Base-by-base conservation (phyloP, 2,888 invertebrate genomes). In the Cephus spinipes region DNA sequence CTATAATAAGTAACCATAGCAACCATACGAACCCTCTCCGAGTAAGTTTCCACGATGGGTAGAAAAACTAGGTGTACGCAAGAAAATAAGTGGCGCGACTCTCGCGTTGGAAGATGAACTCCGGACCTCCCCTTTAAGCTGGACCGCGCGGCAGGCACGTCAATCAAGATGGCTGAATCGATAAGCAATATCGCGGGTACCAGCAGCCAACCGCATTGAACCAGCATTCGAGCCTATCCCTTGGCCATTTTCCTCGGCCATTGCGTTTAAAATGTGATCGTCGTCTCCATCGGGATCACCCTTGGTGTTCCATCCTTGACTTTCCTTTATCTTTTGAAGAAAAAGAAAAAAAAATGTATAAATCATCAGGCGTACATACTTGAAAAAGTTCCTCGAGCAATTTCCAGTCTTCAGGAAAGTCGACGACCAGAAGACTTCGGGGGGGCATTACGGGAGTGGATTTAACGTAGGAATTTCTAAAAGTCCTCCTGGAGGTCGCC, bases 151-250 rank as follows among this genome's bases (percentile, higher is more conserved):
- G n/a, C 15, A 32, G 69, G 83, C 79, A 82, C 81, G 86, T 85
- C 85, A 83, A 83, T 87, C 86, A 84, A 85, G 83, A 79, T 73
- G 75, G 77, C 81, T 79, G 82, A 87, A 88, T 87, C 87, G 87
- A 88, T 87, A 87, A 87, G 86, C 86, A 86, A 88, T 88, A 87
- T 85, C 84, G 83, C 79, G 82, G 85, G 81, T 23, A 55, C 23
- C 55, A 23, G 55, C 55, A 55, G 55, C 55, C 55, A 55, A 55
- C 55, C 23, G 9, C 55, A 23, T 55, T 55, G 55, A 9, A 55
- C 23, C 55, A 55, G 55, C 55, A 9, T 55, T 55, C 55, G 55
- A 55, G 23, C 23, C 9, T 55, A 9, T 9, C 23, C 23, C 1
- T 55, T 55, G 55, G 55, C 32, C 36, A 73, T 69, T 71, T 33